Conservation (phyloP, 2,888 invertebrate genomes). For the Tenodera sinensis region DNA sequence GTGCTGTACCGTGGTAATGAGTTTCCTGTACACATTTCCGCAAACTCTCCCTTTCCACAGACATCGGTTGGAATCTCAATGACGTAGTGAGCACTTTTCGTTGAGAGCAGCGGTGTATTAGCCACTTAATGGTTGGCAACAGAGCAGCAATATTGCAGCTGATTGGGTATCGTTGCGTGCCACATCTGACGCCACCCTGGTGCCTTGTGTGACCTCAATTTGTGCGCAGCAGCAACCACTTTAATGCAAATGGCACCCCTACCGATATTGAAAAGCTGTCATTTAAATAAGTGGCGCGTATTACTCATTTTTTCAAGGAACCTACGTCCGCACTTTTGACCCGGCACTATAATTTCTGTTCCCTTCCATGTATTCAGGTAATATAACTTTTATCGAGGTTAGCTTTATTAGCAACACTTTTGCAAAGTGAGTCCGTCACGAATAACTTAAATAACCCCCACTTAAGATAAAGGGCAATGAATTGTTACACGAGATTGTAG, state of each 20-base stretch:
- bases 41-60: no score
- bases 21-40: no score
- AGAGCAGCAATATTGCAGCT: background rate
- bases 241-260: background rate
- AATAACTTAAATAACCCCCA: background rate
- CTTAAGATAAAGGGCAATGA: background rate
- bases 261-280: background rate
- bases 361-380: background rate
- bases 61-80: no score
- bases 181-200: background rate
- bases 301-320: background rate
- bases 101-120: background rate
- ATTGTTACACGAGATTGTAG: background rate
- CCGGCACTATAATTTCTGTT: background rate
- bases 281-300: background rate
- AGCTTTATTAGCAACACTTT: background rate
- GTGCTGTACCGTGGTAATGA: no score
- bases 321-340: background rate
- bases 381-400: background rate
- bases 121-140: background rate
- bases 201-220: background rate
- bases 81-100: background rate
- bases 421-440: background rate
- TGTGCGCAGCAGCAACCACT: background rate
- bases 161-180: background rate